Evolutionary conservation across 2,888 invertebrate genomes (phyloP), one percentile per base, ranked within the genome.

Genomic region (Sceliomorpha sp.): DNA sequence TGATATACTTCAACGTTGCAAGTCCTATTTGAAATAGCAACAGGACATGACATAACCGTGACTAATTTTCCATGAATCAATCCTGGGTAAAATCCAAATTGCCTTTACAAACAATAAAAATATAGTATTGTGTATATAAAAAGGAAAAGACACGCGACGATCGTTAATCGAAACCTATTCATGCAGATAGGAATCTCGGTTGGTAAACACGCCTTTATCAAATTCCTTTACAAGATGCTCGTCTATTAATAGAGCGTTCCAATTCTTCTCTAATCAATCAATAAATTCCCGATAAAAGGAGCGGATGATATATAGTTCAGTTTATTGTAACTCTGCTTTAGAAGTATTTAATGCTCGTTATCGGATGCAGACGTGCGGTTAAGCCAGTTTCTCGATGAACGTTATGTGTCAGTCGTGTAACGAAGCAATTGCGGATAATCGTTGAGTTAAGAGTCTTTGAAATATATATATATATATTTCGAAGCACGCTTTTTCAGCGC

Each of bases 251-350:
- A 48, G 40, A 12, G 1, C 9, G 45, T 39, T 58, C 39, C 47
- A 32, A 58, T 39, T 48, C 39, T 10, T 32, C 40, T 34, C n/a
- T 48, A 48, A 56, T 37, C 47, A 40, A 58, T 58, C 47, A 48
- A 58, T 58, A n/a, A 58, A 48, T 20, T 47, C 32, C 24, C 9
- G 31, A 37, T 39, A 45, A 47, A 13, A 20, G 20, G 36, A 39
- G 10, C 10, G 1, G 32, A 32, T 9, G 9, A 4, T 10, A 10
- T 32, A 10, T 32, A 32, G 4, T 5, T 32, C 1, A n/a, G 1
- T 32, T n/a, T 9, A 10, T 32, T 4, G 32, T 9, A 9, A 32
- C 12, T 32, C 5, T 4, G 10, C n/a, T 32, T 32, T 32, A 9
- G 5, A 32, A 32, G 32, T 32, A 32, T 7, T 32, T 9, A 32